Conservation (phyloP, 2,113 vertebrate species). For the Grus americana region DNA sequence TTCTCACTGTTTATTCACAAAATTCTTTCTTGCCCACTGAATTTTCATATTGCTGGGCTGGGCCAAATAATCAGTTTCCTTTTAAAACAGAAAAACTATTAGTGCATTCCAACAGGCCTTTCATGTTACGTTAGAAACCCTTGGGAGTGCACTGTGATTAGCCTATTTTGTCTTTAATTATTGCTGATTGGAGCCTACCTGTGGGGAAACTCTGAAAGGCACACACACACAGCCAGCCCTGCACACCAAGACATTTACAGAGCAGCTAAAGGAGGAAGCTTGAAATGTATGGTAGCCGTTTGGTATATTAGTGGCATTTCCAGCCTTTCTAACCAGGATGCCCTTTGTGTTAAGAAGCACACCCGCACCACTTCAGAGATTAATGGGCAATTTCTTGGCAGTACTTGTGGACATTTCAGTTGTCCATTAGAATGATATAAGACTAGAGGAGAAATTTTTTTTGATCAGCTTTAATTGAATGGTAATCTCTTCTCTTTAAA, state of each 20-base stretch:
- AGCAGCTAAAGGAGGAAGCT: not conserved
- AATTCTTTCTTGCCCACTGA: conserved; percentile 50
- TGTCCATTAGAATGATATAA: conserved; percentile 37
- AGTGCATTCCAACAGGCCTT: conserved; percentile 25
- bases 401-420: not conserved
- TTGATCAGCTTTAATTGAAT: not conserved
- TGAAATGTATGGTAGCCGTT: not conserved
- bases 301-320: not conserved
- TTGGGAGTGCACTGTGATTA: not conserved
- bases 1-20: conserved; percentile 56
- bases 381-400: conserved; percentile 32
- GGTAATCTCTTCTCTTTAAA: not conserved
- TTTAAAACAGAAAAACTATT: conserved; percentile 43
- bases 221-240: not conserved
- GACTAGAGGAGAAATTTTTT: not conserved
- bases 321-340: not conserved
- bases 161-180: not conserved
- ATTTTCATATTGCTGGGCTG: conserved; percentile 38
- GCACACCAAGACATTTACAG: not conserved
- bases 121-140: not conserved
- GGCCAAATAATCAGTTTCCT: conserved; percentile 22
- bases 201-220: not conserved
- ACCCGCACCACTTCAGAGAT: conserved; percentile 23
- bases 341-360: conserved; percentile 32
- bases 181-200: conserved; percentile 28